Conservation (phyloP, 1,140 invertebrate genomes). For the Plectrocnemia conspersa region DNA sequence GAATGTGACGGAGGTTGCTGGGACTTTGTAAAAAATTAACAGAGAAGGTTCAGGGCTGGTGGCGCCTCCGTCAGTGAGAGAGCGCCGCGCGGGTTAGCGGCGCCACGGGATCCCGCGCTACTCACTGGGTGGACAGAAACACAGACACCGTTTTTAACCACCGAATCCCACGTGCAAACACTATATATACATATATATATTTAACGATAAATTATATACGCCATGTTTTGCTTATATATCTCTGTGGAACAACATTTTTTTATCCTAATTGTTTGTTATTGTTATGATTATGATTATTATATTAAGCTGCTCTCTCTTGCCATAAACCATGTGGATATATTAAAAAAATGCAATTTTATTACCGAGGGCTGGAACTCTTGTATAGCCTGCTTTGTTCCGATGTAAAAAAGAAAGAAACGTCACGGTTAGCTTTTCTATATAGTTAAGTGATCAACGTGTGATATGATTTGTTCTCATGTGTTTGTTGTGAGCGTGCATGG, state of each 20-base stretch:
- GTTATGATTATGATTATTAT: no score
- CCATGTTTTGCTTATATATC: conserved; percentile 25
- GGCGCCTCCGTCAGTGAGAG: conserved; percentile 63
- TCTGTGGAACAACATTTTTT: conserved; percentile 23
- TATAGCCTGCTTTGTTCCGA: neutral
- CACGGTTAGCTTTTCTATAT: conserved; percentile 34
- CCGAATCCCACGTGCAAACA: conserved; percentile 14
- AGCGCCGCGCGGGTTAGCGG: conserved; percentile 6
- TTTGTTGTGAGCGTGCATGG: neutral
- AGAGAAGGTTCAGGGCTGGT: conserved; percentile 78
- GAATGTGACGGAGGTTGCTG: conserved; percentile 83
- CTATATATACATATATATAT: conserved; percentile 21
- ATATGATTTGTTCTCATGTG: conserved; percentile 20
- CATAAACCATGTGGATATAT: conserved; percentile 23
- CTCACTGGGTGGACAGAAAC: conserved; percentile 1
- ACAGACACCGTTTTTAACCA: conserved; percentile 5
- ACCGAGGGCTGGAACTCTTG: neutral
- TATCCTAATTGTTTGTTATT: conserved; percentile 30
- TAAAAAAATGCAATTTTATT: conserved; percentile 4
- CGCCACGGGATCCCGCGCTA: conserved; percentile 10
- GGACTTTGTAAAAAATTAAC: conserved; percentile 79
- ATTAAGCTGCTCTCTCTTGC: conserved; percentile 35
- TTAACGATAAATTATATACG: conserved; percentile 9
- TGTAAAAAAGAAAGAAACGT: conserved; percentile 5
- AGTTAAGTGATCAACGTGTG: conserved; percentile 32